A percentile compares a stretch with the other conserved stretches of the same genome.
phyloP scores from a whole-genome alignment of 1,140 invertebrate genomes.

The Bradysia coprophila region DNA sequence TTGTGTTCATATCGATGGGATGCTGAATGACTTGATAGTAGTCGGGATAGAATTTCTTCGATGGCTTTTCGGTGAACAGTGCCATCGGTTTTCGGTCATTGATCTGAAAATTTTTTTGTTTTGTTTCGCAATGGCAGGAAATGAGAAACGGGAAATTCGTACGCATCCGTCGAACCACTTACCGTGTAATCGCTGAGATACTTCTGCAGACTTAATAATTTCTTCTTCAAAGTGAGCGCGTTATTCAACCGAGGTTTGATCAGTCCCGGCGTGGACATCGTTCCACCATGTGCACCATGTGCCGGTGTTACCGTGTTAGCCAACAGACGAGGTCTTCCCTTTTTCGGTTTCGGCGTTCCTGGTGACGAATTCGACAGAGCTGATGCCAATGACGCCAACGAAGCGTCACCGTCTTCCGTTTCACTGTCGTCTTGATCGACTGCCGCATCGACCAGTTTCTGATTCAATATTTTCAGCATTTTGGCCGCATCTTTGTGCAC shows the following conservation, averaged over 20 bases:
- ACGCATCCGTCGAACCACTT: slow-evolving; percentile 21
- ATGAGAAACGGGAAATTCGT: no score
- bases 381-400: slow-evolving; percentile 6
- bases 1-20: slow-evolving; percentile 89
- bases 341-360: slow-evolving; percentile 6
- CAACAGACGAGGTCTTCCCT: no score
- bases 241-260: no score
- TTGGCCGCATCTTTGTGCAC: slow-evolving; percentile 47
- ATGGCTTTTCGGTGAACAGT: slow-evolving; percentile 92
- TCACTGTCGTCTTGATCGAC: slow-evolving; percentile 17
- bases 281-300: no score
- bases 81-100: slow-evolving; percentile 73
- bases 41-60: slow-evolving; percentile 86
- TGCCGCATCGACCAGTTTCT: slow-evolving; percentile 19
- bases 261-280: no score
- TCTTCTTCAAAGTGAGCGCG: slow-evolving; percentile 53
- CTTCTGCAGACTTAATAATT: slow-evolving; percentile 52
- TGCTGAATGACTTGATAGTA: slow-evolving; percentile 89
- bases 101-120: slow-evolving; percentile 8
- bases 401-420: slow-evolving; percentile 13
- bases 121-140: no score
- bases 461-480: slow-evolving; percentile 24
- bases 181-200: slow-evolving; percentile 55
- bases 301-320: no score
- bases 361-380: neutral